These are phyloP conservation scores for Ficedula albicollis DNA, from an alignment of 2,797 vertebrate species.

Conservation along the genomic window DNA sequence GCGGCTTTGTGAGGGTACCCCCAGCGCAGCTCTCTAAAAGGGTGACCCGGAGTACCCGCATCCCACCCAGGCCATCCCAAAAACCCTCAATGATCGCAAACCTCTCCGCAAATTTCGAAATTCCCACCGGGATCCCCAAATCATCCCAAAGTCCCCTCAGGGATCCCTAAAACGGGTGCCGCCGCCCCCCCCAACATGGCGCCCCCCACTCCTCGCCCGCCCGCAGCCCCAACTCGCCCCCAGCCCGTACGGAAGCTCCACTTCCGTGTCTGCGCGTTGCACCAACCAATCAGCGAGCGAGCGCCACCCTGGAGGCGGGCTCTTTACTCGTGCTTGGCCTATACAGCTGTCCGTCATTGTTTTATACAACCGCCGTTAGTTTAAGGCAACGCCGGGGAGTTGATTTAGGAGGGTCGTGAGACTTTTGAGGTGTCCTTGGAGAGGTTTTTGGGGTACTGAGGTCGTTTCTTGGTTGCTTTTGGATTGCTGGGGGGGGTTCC, in stretches of 20 bases:
- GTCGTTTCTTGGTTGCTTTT: no score
- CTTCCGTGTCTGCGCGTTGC: neutral
- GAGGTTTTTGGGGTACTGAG: no score
- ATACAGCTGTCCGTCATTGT: neutral
- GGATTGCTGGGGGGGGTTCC: no score
- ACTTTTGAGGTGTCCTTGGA: no score
- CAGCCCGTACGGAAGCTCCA: neutral
- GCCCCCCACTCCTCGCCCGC: neutral
- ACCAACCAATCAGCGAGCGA: neutral
- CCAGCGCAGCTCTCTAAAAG: neutral
- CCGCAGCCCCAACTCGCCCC: no score
- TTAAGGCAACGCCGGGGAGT: rapidly evolving
- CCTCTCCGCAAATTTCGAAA: neutral
- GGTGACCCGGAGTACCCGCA: no score
- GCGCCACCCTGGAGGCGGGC: rapidly evolving
- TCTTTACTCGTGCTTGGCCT: neutral
- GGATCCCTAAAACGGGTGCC: neutral
- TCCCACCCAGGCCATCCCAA: no score
- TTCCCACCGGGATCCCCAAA: neutral
- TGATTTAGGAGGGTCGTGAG: no score
- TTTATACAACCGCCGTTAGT: neutral
- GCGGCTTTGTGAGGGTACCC: no score
- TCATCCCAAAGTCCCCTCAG: no score
- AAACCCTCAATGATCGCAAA: no score
- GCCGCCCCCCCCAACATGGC: neutral